Evolutionary conservation across 2,888 invertebrate genomes (phyloP).

Genomic region (Mycalesis mineus): DNA sequence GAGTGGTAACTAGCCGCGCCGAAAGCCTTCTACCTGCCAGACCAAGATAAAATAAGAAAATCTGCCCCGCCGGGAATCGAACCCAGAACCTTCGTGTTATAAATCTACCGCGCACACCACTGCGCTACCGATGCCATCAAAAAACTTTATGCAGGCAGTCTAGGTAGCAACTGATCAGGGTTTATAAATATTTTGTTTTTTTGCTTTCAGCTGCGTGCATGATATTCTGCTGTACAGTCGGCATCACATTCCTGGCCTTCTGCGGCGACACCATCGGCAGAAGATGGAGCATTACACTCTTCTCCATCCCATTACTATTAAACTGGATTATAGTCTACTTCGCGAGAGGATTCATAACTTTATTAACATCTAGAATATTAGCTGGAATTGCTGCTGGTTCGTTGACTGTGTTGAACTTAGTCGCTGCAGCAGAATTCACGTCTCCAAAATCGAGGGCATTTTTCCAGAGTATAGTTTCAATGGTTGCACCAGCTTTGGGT

Average conservation of each 20-base stretch:
- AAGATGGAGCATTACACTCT: background rate
- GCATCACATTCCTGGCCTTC: background rate
- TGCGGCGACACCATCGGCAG: background rate
- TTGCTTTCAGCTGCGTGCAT: background rate
- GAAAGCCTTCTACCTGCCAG: too few species aligned
- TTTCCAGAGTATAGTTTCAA: background rate
- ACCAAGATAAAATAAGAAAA: too few species aligned
- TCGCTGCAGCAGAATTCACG: background rate
- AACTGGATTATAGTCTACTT: background rate
- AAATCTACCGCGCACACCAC: too few species aligned
- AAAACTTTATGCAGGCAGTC: too few species aligned
- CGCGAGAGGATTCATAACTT: background rate
- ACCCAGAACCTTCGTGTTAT: too few species aligned
- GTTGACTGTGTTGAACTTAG: background rate
- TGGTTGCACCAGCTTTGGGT: background rate
- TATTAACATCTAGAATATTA: background rate
- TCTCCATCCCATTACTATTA: background rate
- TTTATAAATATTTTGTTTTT: too few species aligned
- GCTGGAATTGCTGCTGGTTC: background rate
- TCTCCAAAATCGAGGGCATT: background rate
- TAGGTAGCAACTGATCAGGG: too few species aligned
- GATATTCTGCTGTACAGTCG: background rate
- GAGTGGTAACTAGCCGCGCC: too few species aligned
- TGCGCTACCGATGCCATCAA: too few species aligned
- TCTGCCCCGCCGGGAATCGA: too few species aligned